Base-by-base conservation (phyloP, 2,113 vertebrate genomes). In the Tragelaphus scriptus region DNA sequence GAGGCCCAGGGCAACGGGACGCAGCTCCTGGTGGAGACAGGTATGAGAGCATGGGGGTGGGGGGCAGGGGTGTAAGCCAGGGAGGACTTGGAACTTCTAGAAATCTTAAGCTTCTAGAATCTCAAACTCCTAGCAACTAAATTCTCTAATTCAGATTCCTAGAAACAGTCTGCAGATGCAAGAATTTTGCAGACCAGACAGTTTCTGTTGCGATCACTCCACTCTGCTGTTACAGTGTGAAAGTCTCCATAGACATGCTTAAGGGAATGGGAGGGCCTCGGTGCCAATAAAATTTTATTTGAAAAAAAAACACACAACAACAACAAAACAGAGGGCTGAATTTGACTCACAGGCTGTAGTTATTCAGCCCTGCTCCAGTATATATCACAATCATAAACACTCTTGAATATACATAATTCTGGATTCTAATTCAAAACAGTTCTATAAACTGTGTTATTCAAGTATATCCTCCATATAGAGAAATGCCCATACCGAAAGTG, bases 11-110 rank as follows among this genome's bases (percentile, higher is more conserved):
- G 92, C 94, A 85, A 9, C 0, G 91, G 86, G 85, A 98, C 87
- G 2, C 0, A 96, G 59, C 80, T 99, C 28, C 3, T 14, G 16
- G 68, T 98, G 32, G 14, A 79, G 2, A 3, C 98, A 98, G 98
- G 99, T 99, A 98, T 63, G 87, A 23, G 21, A 5, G 7, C 36
- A 4, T 21, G 5, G 68, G 68, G 36, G 11, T 40, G 2, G 10
- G 68, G 36, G 36, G 19, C 68, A 75, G 68, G n/a, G 36, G 36
- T 75, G 68, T 40, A 40, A 75, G 68, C 36, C 68, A 75, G 36
- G 36, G 68, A 75, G 36, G 68, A n/a, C 53, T 28, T 17, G 58
- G 56, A 21, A n/a, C 36, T 80, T 19, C 44, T 5, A 59, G 40
- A 49, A 51, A 6, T 16, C 51, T 81, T 79, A 36, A 59, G 26